These are phyloP conservation scores for Strigops habroptila DNA, from an alignment of 2,113 vertebrate genomes.

Conservation along the genomic window DNA sequence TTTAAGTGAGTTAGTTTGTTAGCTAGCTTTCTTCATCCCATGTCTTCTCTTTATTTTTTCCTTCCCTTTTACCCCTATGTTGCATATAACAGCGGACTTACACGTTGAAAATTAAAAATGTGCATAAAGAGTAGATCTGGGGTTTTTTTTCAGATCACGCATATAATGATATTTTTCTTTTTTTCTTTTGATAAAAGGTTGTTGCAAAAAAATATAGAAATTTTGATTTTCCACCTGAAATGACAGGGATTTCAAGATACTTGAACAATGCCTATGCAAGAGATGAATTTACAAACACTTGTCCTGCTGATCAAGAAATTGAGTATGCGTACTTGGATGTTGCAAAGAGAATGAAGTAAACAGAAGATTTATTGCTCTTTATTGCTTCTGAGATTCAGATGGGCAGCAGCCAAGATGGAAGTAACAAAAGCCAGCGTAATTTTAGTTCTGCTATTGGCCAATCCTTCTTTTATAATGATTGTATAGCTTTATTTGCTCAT, in stretches of 20 bases:
- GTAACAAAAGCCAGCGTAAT: background rate
- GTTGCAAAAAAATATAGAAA: slow-evolving; percentile 92
- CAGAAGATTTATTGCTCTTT: background rate
- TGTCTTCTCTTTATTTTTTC: background rate
- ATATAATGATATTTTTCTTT: background rate
- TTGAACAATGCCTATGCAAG: slow-evolving; percentile 85
- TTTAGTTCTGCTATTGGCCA: background rate
- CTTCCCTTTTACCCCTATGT: background rate
- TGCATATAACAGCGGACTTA: background rate
- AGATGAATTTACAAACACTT: slow-evolving; percentile 94
- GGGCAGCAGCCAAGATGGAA: background rate
- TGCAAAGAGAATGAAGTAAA: slow-evolving; percentile 86
- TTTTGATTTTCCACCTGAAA: slow-evolving; percentile 90
- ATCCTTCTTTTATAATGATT: slow-evolving; percentile 14
- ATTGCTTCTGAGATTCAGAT: background rate
- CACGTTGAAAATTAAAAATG: background rate
- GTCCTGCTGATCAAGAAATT: slow-evolving; percentile 90
- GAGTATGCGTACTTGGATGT: slow-evolving; percentile 88
- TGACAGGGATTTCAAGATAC: slow-evolving; percentile 90
- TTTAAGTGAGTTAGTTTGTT: background rate
- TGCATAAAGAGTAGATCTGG: background rate
- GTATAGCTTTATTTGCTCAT: background rate
- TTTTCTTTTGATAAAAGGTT: slow-evolving; percentile 72
- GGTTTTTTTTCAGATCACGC: background rate
- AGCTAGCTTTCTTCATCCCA: background rate